Base-by-base conservation (phyloP, 2,888 invertebrate genomes). In the Mythimna albipuncta region DNA sequence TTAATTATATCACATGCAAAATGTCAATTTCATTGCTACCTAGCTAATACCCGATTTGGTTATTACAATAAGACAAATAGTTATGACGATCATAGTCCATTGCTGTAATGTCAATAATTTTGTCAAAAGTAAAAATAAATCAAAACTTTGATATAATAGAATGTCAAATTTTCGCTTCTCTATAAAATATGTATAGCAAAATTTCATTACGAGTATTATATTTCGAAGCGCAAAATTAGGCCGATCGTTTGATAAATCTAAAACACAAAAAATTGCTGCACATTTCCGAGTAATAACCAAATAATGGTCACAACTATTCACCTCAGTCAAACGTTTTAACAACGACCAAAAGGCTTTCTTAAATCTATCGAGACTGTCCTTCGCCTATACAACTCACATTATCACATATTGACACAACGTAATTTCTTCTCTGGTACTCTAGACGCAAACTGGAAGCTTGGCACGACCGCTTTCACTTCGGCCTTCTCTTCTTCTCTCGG, bases 381-480 rank as follows among this genome's bases (percentile, higher is more conserved):
- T 11, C 50, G 21, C 32, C 61, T 62, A 35, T 66, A 52, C 61
- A 72, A 57, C 44, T 62, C 72, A 70, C 50, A 35, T 41, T 88
- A 96, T 97, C 96, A 98, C 96, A 98, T 98, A 93, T 98, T 98
- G 67, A 98, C 97, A 90, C 98, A 98, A 89, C 98, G 98, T 83
- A 98, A 91, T 85, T 97, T 97, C 93, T 98, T 98, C 71, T 97
- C 97, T 19, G 98, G 97, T 72, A 98, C 96, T 87, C 97, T 96
- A 0, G 98, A 97, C 13, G 97, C 97, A 88, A 97, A 98, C 86
- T 98, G 97, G 92, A 97, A 97, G 69, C 97, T 96, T 81, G 84
- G 95, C 11, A 91, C 92, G 19, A 89, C 92, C 73, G 90, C 96
- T 93, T 91, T 97, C 85, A 87, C 94, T 92, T 77, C 95, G 69